phyloP scores from a whole-genome alignment of 2,888 invertebrate species.

The Netelia virgata region DNA sequence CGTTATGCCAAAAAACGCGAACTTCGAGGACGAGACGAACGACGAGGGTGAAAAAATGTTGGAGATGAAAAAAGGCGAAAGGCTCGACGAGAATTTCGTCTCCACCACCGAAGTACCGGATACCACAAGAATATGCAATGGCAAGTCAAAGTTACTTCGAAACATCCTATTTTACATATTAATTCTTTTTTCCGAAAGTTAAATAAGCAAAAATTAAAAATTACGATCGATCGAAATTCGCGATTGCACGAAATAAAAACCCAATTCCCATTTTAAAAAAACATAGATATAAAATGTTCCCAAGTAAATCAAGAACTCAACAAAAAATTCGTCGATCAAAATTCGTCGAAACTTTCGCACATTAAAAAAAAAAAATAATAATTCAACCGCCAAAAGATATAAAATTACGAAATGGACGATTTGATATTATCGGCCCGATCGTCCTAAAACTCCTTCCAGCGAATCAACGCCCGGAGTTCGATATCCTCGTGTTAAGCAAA shows the following conservation, averaged over 20 bases:
- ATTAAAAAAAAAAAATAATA: too few relatives aligned
- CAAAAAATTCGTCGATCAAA: too few relatives aligned
- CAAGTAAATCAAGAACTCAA: too few relatives aligned
- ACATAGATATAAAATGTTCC: too few relatives aligned
- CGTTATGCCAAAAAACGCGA: slow-evolving; percentile 79
- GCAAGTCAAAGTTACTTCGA: slow-evolving; percentile 67
- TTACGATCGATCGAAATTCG: background rate
- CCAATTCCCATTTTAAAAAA: too few relatives aligned
- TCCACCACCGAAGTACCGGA: slow-evolving; percentile 62
- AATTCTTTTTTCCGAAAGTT: background rate
- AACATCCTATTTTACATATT: background rate
- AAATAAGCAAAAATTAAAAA: background rate
- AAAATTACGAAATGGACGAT: too few relatives aligned
- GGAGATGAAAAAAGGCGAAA: slow-evolving; percentile 65
- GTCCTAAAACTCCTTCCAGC: too few relatives aligned
- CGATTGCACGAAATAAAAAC: background rate
- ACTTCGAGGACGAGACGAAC: slow-evolving; percentile 41
- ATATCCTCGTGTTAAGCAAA: too few relatives aligned
- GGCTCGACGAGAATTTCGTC: slow-evolving; percentile 48
- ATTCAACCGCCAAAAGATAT: too few relatives aligned
- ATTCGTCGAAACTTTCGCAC: too few relatives aligned
- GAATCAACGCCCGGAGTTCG: too few relatives aligned
- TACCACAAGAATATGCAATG: slow-evolving; percentile 76
- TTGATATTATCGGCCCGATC: too few relatives aligned
- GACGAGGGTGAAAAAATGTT: slow-evolving; percentile 42